phyloP scores from a whole-genome alignment of 2,888 invertebrate genomes.

The Laspeyria flexula region DNA sequence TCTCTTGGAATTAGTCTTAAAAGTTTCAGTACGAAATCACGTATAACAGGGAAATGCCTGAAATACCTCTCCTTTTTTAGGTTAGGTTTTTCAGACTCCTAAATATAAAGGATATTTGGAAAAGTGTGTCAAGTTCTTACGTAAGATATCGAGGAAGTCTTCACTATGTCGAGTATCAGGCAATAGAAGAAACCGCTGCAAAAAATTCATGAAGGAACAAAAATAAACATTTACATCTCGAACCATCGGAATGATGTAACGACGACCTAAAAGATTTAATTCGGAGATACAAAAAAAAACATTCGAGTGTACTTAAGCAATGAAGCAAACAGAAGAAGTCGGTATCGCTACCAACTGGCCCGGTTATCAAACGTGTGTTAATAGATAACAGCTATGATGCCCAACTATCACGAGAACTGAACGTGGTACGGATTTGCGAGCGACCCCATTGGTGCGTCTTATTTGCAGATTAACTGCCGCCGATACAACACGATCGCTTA shows the following conservation, averaged over 20 bases:
- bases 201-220: not conserved
- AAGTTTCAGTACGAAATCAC: too few relatives aligned
- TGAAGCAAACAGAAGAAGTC: constrained; percentile 53
- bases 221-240: constrained; percentile 4
- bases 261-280: constrained; percentile 6
- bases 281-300: constrained; percentile 40
- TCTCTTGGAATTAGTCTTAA: too few relatives aligned
- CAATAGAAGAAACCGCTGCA: not conserved
- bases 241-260: constrained; percentile 8
- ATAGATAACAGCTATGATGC: constrained; percentile 70
- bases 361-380: constrained; percentile 70
- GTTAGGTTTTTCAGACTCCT: too few relatives aligned
- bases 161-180: too few relatives aligned
- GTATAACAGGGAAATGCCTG: too few relatives aligned
- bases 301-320: constrained; percentile 36
- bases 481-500: constrained; percentile 42
- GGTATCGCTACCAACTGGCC: constrained; percentile 62
- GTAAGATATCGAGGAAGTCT: too few relatives aligned
- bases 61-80: too few relatives aligned
- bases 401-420: constrained; percentile 61
- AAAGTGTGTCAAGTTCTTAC: too few relatives aligned
- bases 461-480: constrained; percentile 48
- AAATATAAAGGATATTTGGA: too few relatives aligned
- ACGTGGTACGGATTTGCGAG: constrained; percentile 64
- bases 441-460: constrained; percentile 37